Conservation (phyloP, 2,888 invertebrate genomes). For the Altica lythri region DNA sequence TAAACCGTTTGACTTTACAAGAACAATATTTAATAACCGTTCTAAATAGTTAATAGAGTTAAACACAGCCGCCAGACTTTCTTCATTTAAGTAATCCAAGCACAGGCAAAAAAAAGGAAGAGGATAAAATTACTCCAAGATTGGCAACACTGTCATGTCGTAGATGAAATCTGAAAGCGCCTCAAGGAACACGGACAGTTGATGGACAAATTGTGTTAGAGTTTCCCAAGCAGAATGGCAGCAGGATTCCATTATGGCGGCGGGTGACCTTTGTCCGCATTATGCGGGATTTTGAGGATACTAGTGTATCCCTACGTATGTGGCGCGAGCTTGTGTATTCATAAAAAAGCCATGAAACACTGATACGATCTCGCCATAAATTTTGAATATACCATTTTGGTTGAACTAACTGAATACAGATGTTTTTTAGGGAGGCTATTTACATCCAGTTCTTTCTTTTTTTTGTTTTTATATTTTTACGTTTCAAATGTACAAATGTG, state of each 20-base stretch:
- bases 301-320: neutral
- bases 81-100: too few species aligned
- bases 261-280: constrained; percentile 27
- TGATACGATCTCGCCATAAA: constrained; percentile 5
- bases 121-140: constrained; percentile 39
- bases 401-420: neutral
- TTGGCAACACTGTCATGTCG: constrained; percentile 16
- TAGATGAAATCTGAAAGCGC: constrained; percentile 46
- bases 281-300: constrained; percentile 18
- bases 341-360: constrained; percentile 10
- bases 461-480: too few species aligned
- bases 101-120: too few species aligned
- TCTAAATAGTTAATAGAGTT: too few species aligned
- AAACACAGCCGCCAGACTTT: too few species aligned
- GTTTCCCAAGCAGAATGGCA: constrained; percentile 39
- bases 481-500: too few species aligned
- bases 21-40: too few species aligned
- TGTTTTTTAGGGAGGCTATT: neutral
- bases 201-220: constrained; percentile 51
- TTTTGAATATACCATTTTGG: neutral
- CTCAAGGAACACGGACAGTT: constrained; percentile 48
- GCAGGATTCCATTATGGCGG: constrained; percentile 28
- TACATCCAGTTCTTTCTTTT: too few species aligned
- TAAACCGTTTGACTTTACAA: too few species aligned
- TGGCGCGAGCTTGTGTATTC: neutral